These are phyloP conservation scores for Melierax canorus DNA, from an alignment of 2,113 vertebrate species.

Conservation along the genomic window DNA sequence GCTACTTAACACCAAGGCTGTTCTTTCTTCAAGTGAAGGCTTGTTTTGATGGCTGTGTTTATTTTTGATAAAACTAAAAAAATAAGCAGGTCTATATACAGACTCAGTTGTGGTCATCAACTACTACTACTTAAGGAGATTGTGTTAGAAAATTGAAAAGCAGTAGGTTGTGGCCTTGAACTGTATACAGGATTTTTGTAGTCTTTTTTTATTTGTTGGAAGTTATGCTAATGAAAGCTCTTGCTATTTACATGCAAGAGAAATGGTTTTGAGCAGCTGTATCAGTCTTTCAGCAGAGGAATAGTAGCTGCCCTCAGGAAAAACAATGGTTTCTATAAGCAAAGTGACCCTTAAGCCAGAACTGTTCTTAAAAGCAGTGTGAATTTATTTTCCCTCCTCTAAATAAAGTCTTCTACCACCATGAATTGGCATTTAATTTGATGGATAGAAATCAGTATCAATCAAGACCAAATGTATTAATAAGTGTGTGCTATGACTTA, in stretches of 20 bases:
- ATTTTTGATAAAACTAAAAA: background rate
- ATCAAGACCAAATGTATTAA: background rate
- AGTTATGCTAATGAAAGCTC: too few relatives aligned
- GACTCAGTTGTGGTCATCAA: background rate
- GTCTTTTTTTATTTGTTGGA: too few relatives aligned
- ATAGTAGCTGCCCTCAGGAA: background rate
- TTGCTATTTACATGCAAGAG: too few relatives aligned
- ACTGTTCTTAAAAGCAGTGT: background rate
- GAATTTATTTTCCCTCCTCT: background rate
- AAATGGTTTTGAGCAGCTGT: too few relatives aligned
- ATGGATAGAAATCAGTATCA: background rate
- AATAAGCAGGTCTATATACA: background rate
- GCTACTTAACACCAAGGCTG: background rate
- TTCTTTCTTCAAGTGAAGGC: background rate
- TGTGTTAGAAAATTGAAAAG: background rate
- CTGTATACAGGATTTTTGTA: background rate
- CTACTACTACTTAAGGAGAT: background rate
- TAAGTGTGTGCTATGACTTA: background rate
- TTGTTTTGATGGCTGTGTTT: background rate
- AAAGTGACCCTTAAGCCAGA: background rate
- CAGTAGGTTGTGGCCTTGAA: background rate
- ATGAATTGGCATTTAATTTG: background rate
- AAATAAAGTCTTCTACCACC: slow-evolving; percentile 28
- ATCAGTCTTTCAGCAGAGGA: background rate
- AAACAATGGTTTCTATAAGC: background rate